A percentile compares a stretch with the other conserved stretches of the same genome.
Conservation (phyloP, 2,888 invertebrate genomes). For the Andrena fulva region DNA sequence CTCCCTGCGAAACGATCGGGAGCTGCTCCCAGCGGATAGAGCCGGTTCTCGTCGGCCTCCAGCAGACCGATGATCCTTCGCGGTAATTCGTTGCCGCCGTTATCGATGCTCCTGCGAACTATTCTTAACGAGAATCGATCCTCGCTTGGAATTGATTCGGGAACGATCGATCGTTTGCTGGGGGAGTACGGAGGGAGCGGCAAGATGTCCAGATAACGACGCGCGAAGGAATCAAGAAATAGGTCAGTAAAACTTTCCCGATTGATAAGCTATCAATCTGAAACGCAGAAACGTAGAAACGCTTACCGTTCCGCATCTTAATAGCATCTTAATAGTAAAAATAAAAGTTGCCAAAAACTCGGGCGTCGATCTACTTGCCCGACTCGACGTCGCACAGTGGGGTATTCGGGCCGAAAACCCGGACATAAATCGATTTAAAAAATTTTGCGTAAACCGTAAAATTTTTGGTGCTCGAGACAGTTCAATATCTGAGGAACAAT, state of each 20-base stretch:
- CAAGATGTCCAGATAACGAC: not conserved
- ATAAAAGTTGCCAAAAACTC: too few relatives aligned
- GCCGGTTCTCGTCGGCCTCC: not conserved
- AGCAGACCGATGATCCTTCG: not conserved
- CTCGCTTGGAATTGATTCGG: not conserved
- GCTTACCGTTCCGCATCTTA: too few relatives aligned
- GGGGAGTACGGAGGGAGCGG: not conserved
- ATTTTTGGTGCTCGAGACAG: too few relatives aligned
- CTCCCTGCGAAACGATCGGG: conserved; percentile 58
- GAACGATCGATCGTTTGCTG: conserved; percentile 1
- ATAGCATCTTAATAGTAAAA: too few relatives aligned
- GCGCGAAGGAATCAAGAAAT: not conserved
- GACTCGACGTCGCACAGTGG: too few relatives aligned
- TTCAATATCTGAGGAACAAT: too few relatives aligned
- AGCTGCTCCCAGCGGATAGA: conserved; percentile 50
- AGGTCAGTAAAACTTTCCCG: not conserved
- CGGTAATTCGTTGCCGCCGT: not conserved
- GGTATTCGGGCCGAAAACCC: too few relatives aligned
- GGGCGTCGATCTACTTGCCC: not conserved
- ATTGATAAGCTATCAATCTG: too few relatives aligned
- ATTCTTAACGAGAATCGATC: conserved; percentile 3
- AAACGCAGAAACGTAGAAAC: too few relatives aligned
- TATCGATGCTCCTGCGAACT: not conserved
- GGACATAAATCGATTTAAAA: too few relatives aligned
- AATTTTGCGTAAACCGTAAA: too few relatives aligned